phyloP scores from a whole-genome alignment of 2,888 invertebrate genomes.

The Lomographa bimaculata region DNA sequence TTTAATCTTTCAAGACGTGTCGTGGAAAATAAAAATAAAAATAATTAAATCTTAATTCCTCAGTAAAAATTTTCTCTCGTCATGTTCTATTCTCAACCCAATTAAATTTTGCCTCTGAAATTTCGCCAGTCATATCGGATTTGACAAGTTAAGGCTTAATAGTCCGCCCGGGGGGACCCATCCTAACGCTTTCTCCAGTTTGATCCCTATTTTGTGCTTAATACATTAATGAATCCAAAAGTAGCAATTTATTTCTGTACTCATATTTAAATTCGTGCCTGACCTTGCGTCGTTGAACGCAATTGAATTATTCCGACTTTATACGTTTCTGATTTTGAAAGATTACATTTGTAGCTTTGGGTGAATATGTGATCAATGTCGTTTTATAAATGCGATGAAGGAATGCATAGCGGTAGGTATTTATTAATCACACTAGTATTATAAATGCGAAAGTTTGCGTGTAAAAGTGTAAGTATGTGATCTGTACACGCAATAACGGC shows the following conservation, averaged over 20 bases:
- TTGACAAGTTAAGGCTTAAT: constrained; percentile 50
- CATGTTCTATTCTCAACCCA: constrained; percentile 14
- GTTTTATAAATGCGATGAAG: too few relatives aligned
- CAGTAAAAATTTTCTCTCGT: too few relatives aligned
- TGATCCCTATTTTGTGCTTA: constrained; percentile 30
- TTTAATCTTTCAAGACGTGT: too few relatives aligned
- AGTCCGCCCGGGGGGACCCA: constrained; percentile 28
- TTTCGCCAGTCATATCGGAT: constrained; percentile 36
- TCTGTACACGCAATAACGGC: too few relatives aligned
- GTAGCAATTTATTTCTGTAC: constrained; percentile 11
- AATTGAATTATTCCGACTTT: constrained; percentile 26
- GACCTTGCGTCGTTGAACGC: constrained; percentile 11
- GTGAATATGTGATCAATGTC: too few relatives aligned
- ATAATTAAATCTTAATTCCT: too few relatives aligned
- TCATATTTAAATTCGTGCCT: constrained; percentile 6
- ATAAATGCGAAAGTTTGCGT: too few relatives aligned
- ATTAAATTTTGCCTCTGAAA: constrained; percentile 27
- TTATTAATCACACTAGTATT: too few relatives aligned
- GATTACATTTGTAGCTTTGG: too few relatives aligned
- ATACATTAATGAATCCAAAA: constrained; percentile 32
- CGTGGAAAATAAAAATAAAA: too few relatives aligned
- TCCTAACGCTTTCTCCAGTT: constrained; percentile 19
- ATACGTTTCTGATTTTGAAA: constrained; percentile 24
- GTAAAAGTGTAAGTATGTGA: too few relatives aligned
- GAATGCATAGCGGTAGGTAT: too few relatives aligned